Evolutionary conservation across 2,888 invertebrate species (phyloP).

Genomic region (Palloptera scutellata): DNA sequence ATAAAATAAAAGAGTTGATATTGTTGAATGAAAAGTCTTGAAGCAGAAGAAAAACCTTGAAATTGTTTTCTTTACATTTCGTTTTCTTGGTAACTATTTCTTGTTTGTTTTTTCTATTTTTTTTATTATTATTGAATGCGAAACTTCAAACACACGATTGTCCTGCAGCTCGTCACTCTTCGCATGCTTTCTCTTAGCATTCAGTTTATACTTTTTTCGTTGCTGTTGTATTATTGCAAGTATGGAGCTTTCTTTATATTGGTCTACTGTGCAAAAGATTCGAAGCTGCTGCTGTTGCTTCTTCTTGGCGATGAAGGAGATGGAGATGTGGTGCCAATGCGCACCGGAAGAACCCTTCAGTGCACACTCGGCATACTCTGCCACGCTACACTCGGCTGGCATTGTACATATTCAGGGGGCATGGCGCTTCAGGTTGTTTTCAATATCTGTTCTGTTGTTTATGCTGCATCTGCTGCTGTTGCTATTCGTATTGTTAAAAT

Average conservation of each 20-base stretch:
- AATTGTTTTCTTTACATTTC: neutral
- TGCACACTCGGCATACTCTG: neutral
- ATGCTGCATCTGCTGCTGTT: no score
- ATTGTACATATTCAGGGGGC: no score
- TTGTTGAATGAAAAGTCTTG: conserved; percentile 15
- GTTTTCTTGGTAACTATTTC: no score
- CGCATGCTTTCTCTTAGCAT: neutral
- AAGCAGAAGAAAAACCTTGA: conserved; percentile 19
- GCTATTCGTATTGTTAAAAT: no score
- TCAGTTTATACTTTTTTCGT: neutral
- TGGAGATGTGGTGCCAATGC: neutral
- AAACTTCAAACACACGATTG: no score
- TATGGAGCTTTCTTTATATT: neutral
- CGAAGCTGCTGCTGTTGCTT: neutral
- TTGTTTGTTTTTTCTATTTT: no score
- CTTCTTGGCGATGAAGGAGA: neutral
- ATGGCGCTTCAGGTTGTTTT: no score
- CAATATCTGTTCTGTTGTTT: conserved; percentile 6
- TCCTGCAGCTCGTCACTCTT: no score
- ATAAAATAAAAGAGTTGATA: conserved; percentile 7
- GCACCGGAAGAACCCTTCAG: conserved; percentile 12
- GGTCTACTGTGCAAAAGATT: no score
- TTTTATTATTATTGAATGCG: no score
- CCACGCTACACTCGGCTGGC: no score
- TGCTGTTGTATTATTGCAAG: neutral